Evolutionary conservation across 1,140 invertebrate species (phyloP).

Genomic region (Lepeophtheirus salmonis): DNA sequence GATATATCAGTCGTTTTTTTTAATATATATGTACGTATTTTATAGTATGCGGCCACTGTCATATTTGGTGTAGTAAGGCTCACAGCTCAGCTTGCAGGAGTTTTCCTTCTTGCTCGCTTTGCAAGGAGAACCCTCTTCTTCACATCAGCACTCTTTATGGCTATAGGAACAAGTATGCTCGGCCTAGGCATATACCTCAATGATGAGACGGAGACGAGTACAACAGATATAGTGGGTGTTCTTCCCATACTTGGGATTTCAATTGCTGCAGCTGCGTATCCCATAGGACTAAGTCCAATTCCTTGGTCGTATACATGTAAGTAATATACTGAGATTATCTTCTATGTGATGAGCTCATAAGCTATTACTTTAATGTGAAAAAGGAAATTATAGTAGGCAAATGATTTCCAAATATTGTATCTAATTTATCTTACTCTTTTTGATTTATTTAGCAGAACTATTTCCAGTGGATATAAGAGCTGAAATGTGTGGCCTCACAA

Average conservation of each 20-base stretch:
- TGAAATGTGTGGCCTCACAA: neutral
- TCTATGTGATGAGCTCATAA: too few species aligned
- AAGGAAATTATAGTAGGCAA: too few species aligned
- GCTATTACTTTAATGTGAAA: too few species aligned
- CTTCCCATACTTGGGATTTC: constrained; percentile 1
- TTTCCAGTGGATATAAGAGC: constrained; percentile 5
- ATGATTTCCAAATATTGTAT: too few species aligned
- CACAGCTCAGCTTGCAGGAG: neutral
- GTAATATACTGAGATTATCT: neutral
- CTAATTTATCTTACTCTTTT: too few species aligned
- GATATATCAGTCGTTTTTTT: neutral
- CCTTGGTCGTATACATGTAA: constrained; percentile 9
- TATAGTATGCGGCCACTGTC: constrained; percentile 5
- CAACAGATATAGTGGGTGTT: neutral
- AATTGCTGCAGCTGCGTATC: constrained; percentile 1
- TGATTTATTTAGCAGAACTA: constrained; percentile 2
- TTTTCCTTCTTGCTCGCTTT: constrained; percentile 10
- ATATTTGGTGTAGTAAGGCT: constrained; percentile 4
- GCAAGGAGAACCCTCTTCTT: neutral
- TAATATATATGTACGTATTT: neutral
- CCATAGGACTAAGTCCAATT: constrained; percentile 6
- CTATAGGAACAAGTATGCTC: neutral
- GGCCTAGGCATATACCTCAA: neutral
- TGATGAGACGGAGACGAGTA: neutral
- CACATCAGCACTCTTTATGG: neutral